Evolutionary conservation across 92 coral and sea anemone genomes (phyloP).

Genomic region (Nematostella vectensis): DNA sequence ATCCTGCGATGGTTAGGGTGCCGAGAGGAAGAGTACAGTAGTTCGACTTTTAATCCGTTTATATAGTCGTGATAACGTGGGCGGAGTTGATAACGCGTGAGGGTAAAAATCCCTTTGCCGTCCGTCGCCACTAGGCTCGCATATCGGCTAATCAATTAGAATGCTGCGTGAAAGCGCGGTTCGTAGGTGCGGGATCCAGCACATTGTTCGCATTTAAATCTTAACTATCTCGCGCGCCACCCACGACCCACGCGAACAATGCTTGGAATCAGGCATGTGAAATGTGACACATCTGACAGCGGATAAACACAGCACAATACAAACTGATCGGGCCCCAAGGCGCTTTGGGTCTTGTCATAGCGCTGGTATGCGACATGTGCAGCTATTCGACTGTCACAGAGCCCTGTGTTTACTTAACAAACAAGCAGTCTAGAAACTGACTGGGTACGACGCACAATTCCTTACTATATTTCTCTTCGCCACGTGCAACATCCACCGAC

Average conservation of each 20-base stretch:
- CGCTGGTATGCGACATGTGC: background rate
- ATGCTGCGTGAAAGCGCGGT: too few relatives aligned
- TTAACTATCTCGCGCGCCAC: too few relatives aligned
- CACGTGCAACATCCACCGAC: slow-evolving; percentile 38
- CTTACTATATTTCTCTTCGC: slow-evolving; percentile 34
- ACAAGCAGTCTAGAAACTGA: too few relatives aligned
- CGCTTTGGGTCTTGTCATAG: background rate
- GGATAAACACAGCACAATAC: slow-evolving; percentile 8
- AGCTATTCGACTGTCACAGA: too few relatives aligned
- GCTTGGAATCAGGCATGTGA: slow-evolving; percentile 42
- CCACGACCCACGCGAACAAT: too few relatives aligned
- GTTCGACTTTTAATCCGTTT: slow-evolving; percentile 37
- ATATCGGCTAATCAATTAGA: too few relatives aligned
- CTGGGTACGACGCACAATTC: too few relatives aligned
- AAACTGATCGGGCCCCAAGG: slow-evolving; percentile 1
- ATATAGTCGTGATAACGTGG: slow-evolving; percentile 46
- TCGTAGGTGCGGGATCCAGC: too few relatives aligned
- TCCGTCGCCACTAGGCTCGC: slow-evolving; percentile 62
- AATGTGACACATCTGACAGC: slow-evolving; percentile 43
- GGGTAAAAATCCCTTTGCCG: slow-evolving; percentile 62
- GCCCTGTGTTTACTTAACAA: background rate
- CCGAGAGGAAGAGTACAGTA: too few relatives aligned
- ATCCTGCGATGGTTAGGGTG: too few relatives aligned
- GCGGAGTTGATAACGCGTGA: slow-evolving; percentile 79
- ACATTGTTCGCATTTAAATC: slow-evolving; percentile 67